A percentile compares a stretch with the other conserved stretches of the same genome.
These are phyloP conservation scores for Desmophyllum pertusum DNA, from an alignment of 92 coral and sea anemone genomes.

Conservation along the genomic window DNA sequence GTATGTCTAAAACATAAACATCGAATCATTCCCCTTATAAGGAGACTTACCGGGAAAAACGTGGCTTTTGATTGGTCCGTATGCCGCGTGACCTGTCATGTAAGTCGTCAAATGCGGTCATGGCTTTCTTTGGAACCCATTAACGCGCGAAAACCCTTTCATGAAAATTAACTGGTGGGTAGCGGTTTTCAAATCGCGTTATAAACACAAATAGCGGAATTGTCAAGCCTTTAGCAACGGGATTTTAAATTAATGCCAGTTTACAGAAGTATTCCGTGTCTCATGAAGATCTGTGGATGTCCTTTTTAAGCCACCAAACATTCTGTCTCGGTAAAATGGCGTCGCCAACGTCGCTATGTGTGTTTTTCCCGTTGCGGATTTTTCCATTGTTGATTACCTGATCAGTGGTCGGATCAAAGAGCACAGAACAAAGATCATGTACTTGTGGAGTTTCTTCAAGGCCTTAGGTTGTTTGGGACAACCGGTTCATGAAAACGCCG, in stretches of 20 bases:
- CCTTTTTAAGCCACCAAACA: not conserved
- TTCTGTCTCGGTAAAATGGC: not conserved
- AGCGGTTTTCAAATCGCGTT: slow-evolving; percentile 32
- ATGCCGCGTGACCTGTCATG: slow-evolving; percentile 12
- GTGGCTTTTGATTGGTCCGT: slow-evolving; percentile 15
- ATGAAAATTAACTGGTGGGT: slow-evolving; percentile 5
- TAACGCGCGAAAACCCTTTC: slow-evolving; percentile 23
- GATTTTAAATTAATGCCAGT: not conserved
- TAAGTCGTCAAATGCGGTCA: not conserved
- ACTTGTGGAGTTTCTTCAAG: slow-evolving; percentile 30
- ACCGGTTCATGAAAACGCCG: not conserved
- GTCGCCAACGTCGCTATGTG: not conserved
- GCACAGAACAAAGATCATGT: slow-evolving; percentile 41
- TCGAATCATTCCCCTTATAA: not conserved
- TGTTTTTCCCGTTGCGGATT: not conserved
- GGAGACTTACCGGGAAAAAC: not conserved
- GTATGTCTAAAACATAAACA: slow-evolving; percentile 1
- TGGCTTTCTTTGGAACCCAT: not conserved
- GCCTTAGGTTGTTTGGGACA: slow-evolving; percentile 35
- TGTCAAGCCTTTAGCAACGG: not conserved
- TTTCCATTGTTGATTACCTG: slow-evolving; percentile 6
- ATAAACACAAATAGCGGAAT: not conserved
- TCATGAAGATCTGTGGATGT: not conserved
- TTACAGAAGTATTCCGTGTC: not conserved
- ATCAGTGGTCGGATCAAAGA: slow-evolving; percentile 37